Evolutionary conservation across 2,888 invertebrate genomes (phyloP).

Genomic region (Drosophila affinis): DNA sequence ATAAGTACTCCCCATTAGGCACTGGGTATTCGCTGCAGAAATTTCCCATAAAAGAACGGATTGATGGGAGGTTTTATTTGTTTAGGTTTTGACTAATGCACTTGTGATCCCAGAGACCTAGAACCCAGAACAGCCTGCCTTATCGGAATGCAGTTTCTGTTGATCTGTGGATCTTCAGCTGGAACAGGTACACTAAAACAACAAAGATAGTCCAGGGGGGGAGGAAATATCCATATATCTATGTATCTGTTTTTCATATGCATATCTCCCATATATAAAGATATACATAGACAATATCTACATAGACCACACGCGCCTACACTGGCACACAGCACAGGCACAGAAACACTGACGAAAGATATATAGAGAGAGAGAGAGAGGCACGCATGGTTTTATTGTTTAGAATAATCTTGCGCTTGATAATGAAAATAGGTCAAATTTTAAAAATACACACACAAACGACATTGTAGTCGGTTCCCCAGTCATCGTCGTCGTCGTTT

Average conservation of each 20-base stretch:
- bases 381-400: conserved; percentile 77
- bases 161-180: not conserved
- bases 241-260: not conserved
- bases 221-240: not conserved
- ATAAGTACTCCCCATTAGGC: no score
- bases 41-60: not conserved
- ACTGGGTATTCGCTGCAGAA: no score
- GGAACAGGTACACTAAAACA: not conserved
- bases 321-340: conserved; percentile 7
- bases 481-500: not conserved
- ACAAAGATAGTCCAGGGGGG: not conserved
- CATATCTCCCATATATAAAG: not conserved
- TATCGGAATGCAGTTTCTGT: conserved; percentile 5
- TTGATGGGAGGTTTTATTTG: no score
- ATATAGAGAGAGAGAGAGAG: not conserved
- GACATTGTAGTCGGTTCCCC: conserved; percentile 64
- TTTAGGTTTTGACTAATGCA: not conserved
- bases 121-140: not conserved
- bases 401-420: conserved; percentile 84
- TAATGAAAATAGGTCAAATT: conserved; percentile 84
- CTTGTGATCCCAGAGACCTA: not conserved
- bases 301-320: not conserved
- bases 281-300: not conserved
- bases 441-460: conserved; percentile 79
- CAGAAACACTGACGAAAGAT: conserved; percentile 10